Conservation (phyloP, 1,140 invertebrate species). For the Panonychus citri region DNA sequence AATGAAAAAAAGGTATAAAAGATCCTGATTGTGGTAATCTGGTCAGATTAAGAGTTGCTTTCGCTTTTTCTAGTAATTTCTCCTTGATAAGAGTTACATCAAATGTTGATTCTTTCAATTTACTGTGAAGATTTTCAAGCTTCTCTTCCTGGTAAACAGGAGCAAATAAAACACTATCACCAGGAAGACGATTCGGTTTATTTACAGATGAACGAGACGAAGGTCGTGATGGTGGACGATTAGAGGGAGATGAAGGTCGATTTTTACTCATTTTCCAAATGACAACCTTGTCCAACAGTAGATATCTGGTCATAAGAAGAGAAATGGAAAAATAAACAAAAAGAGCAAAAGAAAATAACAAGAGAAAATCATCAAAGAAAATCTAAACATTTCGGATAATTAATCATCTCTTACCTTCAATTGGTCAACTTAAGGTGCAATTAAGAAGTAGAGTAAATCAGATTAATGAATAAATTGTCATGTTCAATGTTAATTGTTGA, state of each 20-base stretch:
- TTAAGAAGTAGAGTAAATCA: too few species aligned
- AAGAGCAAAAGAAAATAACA: too few species aligned
- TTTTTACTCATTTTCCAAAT: neutral
- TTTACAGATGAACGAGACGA: neutral
- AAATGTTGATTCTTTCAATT: neutral
- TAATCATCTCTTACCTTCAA: too few species aligned
- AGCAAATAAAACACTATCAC: neutral
- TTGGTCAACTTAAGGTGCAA: too few species aligned
- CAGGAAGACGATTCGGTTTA: neutral
- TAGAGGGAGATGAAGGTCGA: neutral
- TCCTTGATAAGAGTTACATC: neutral
- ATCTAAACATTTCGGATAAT: too few species aligned
- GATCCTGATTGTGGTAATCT: neutral
- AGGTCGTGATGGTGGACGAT: neutral
- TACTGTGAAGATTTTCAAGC: neutral
- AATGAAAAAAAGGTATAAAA: neutral
- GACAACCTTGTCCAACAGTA: too few species aligned
- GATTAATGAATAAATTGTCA: too few species aligned
- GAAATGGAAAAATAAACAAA: too few species aligned
- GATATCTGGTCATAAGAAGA: too few species aligned
- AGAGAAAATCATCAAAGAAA: too few species aligned
- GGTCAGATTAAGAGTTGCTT: neutral
- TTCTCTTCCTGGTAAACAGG: neutral
- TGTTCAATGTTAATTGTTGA: too few species aligned
- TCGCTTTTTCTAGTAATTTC: neutral